Evolutionary conservation across 2,113 vertebrate genomes (phyloP).

Genomic region (Canis aureus): DNA sequence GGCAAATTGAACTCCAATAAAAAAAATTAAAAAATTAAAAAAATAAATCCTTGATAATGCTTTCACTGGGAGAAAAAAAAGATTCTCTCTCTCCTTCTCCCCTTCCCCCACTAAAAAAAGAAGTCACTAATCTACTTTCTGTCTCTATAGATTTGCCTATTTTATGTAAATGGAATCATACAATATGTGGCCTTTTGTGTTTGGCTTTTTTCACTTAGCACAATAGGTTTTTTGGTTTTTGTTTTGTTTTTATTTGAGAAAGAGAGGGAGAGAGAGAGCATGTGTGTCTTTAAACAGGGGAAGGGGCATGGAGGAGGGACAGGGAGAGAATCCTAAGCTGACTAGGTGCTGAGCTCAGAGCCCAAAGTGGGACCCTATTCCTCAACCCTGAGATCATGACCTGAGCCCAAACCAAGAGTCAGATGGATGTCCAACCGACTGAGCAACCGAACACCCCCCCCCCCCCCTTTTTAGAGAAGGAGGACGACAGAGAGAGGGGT

Average conservation of each 20-base stretch:
- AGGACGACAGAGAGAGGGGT: no score
- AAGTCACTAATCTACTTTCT: neutral
- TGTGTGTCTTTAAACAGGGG: neutral
- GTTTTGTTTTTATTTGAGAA: neutral
- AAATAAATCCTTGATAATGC: no score
- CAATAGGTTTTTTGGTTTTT: neutral
- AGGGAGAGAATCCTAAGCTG: neutral
- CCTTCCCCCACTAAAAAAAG: neutral
- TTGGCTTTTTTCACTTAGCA: constrained; percentile 11
- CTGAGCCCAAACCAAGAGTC: neutral
- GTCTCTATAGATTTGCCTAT: neutral
- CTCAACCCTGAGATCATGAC: neutral
- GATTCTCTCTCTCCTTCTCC: neutral
- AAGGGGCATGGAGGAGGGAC: neutral
- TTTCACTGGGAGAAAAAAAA: neutral
- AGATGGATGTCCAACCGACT: no score
- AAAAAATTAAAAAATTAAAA: no score
- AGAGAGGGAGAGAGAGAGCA: neutral
- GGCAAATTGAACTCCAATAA: no score
- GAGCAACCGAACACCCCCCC: no score
- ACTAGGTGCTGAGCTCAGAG: neutral
- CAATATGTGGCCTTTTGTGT: neutral
- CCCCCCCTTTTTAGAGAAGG: no score
- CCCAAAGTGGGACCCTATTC: neutral
- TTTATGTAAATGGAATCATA: neutral